Evolutionary conservation across 2,113 vertebrate genomes (phyloP).

Genomic region (Trematocara variabile): DNA sequence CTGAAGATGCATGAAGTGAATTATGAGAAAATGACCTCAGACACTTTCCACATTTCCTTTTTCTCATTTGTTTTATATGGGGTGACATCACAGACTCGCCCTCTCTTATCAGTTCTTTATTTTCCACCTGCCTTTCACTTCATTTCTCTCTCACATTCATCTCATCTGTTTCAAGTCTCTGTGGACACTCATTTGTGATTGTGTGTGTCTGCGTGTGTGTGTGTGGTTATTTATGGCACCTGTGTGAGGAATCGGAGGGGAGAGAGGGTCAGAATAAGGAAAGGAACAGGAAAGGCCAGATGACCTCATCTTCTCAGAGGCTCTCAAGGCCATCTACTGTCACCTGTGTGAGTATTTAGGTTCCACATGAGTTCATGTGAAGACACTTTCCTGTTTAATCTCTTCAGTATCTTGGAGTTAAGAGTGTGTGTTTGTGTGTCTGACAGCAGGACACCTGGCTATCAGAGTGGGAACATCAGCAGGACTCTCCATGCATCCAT

Average conservation of each 20-base stretch:
- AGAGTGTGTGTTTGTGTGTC: neutral
- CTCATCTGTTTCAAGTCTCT: conserved; percentile 10
- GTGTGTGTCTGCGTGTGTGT: neutral
- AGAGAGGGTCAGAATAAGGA: neutral
- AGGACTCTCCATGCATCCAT: conserved; percentile 1
- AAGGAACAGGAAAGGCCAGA: neutral
- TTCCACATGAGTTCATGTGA: neutral
- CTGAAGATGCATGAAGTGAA: conserved; percentile 3
- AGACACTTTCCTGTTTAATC: conserved; percentile 20
- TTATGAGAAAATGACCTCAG: conserved; percentile 54
- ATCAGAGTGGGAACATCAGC: conserved; percentile 47
- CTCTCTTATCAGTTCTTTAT: conserved; percentile 46
- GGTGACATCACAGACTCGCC: conserved; percentile 51
- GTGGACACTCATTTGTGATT: neutral
- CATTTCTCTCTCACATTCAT: neutral
- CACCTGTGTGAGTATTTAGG: conserved; percentile 19
- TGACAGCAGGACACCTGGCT: conserved; percentile 45
- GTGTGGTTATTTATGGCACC: conserved; percentile 38
- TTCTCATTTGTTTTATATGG: conserved; percentile 3
- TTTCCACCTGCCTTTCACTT: conserved; percentile 21
- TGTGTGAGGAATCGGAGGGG: conserved; percentile 1
- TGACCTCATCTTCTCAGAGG: conserved; percentile 36
- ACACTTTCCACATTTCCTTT: conserved; percentile 18
- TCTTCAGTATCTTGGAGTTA: neutral
- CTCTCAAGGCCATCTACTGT: neutral